Base-by-base conservation (phyloP, 2,888 invertebrate species). In the Busseola fusca region DNA sequence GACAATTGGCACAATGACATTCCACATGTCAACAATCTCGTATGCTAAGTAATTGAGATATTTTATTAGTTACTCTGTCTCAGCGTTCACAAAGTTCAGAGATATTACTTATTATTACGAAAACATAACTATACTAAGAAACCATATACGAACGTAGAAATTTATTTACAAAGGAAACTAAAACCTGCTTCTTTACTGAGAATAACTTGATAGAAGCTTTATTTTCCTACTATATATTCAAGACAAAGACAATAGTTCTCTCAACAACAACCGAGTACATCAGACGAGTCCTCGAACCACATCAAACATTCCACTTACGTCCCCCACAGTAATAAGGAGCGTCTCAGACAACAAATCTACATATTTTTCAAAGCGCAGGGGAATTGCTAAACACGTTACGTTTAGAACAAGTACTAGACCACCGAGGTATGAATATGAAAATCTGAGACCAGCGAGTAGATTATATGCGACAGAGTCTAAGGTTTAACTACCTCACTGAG, bases 331-430 rank as follows among this genome's bases (percentile, higher is more conserved):
- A 64, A 69, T 69, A 82, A 75, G 72, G 67, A 63, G 59, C 74
- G 60, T 77, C 71, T 72, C 57, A 75, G 78, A 83, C 80, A 69
- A 63, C 69, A 79, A 80, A 87, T 86, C 80, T 84, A 85, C 87
- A 89, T 88, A 87, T 83, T 88, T 86, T 87, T 85, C 86, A 88
- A 85, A 85, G 84, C 64, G 70, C 71, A 73, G 67, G 74, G 83
- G 88, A 87, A 89, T 88, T 86, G 86, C 88, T 84, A 89, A 90
- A 86, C 86, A 83, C 81, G 87, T 87, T 87, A 80, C 82, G 81
- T 80, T 86, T 86, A 84, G 77, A 82, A 84, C 81, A 82, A 83
- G 59, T 67, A 64, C 74, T 78, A 66, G 63, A 67, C 69, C 68
- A 79, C 76, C 69, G 72, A 63, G 72, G 67, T 78, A 86, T 86